Conservation (phyloP, 2,888 invertebrate species). For the Ochropacha duplaris region DNA sequence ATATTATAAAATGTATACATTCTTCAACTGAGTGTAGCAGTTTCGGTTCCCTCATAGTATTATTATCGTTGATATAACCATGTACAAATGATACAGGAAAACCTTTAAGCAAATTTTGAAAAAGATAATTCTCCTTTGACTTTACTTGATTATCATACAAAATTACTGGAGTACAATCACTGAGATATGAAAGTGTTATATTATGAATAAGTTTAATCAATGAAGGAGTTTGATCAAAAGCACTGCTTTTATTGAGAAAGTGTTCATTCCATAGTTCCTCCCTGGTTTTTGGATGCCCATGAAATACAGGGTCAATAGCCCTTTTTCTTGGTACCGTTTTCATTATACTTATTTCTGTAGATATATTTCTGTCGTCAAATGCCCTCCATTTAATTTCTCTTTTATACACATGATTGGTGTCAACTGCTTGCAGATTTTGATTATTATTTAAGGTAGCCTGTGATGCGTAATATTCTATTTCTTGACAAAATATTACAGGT, state of each 20-base stretch:
- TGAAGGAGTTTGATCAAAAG: conserved; percentile 81
- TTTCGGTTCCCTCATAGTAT: conserved; percentile 68
- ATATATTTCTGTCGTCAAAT: conserved; percentile 15
- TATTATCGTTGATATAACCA: conserved; percentile 82
- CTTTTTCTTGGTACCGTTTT: conserved; percentile 42
- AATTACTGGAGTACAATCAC: conserved; percentile 85
- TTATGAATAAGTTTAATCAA: conserved; percentile 84
- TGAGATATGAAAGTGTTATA: conserved; percentile 83
- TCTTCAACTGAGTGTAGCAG: conserved; percentile 66
- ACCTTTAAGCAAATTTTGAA: conserved; percentile 82
- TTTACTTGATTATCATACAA: conserved; percentile 86
- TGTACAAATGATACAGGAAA: conserved; percentile 84
- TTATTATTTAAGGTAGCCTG: conserved; percentile 27
- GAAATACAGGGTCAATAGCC: conserved; percentile 77
- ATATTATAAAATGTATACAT: conserved; percentile 86
- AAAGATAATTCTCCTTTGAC: conserved; percentile 77
- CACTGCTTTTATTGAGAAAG: conserved; percentile 65
- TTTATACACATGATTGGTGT: background rate
- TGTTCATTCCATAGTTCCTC: conserved; percentile 79
- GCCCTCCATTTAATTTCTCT: conserved; percentile 20
- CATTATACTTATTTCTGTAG: conserved; percentile 8
- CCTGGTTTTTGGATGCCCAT: conserved; percentile 82
- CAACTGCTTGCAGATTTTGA: background rate
- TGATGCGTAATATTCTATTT: conserved; percentile 63
- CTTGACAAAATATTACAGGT: conserved; percentile 32